A percentile compares a stretch with the other conserved stretches of the same genome.
Conservation (phyloP, 2,888 invertebrate species). For the Uloborus plumipes region DNA sequence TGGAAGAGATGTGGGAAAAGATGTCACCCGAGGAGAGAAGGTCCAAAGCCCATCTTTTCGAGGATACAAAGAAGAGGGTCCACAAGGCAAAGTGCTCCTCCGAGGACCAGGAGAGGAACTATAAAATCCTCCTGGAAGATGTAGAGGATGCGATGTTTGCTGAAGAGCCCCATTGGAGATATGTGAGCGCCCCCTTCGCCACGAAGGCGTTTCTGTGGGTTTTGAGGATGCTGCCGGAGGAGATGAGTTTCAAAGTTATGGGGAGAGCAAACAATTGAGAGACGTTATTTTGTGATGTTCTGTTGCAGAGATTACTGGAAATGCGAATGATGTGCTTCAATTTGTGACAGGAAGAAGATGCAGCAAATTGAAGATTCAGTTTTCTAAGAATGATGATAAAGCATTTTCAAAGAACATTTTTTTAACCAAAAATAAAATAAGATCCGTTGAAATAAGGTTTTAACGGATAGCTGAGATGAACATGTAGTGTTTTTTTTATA, state of each 20-base stretch:
- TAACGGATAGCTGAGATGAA: too few relatives aligned
- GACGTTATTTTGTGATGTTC: too few relatives aligned
- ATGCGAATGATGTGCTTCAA: too few relatives aligned
- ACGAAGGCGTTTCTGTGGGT: conserved; percentile 7
- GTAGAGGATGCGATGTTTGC: conserved; percentile 58
- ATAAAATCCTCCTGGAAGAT: conserved; percentile 30
- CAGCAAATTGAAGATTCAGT: too few relatives aligned
- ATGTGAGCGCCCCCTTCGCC: conserved; percentile 33
- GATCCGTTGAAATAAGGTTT: too few relatives aligned
- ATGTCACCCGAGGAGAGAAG: conserved; percentile 23
- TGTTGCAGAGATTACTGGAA: too few relatives aligned
- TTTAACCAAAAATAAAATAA: too few relatives aligned
- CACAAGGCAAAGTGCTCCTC: not conserved
- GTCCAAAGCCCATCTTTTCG: conserved; percentile 17
- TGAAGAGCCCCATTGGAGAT: conserved; percentile 42
- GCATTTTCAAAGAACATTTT: too few relatives aligned
- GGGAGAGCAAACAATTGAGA: not conserved
- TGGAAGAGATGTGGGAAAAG: conserved; percentile 42
- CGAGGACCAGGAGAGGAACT: conserved; percentile 28
- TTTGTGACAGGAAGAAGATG: too few relatives aligned
- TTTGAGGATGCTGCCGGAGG: conserved; percentile 22
- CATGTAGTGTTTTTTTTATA: too few relatives aligned
- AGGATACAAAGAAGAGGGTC: conserved; percentile 13
- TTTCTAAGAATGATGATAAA: too few relatives aligned
- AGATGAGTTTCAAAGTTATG: conserved; percentile 11